phyloP scores from a whole-genome alignment of 1,140 invertebrate species.

The Thalassaphorura encarpata region DNA sequence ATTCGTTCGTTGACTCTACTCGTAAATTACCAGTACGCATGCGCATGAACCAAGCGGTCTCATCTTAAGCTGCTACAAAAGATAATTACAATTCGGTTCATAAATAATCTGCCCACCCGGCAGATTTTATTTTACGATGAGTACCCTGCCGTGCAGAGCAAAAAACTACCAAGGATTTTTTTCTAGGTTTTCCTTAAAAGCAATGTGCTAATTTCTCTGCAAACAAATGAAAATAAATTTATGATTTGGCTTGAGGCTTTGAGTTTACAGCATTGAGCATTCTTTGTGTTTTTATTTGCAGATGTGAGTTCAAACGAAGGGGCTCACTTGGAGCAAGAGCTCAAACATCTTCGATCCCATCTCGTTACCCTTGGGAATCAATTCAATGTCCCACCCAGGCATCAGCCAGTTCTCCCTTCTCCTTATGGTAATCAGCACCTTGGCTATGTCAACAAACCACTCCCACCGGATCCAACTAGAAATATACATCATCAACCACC shows the following conservation, averaged over 20 bases:
- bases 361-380: conserved; percentile 77
- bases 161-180: background rate
- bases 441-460: conserved; percentile 37
- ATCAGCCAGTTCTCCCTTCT: conserved; percentile 37
- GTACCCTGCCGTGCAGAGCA: too few relatives aligned
- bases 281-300: conserved; percentile 41
- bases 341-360: conserved; percentile 78
- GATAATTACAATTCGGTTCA: too few relatives aligned
- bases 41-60: too few relatives aligned
- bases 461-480: conserved; percentile 39
- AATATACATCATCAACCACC: conserved; percentile 31
- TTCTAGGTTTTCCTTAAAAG: background rate
- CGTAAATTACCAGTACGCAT: too few relatives aligned
- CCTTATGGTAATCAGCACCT: background rate
- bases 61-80: too few relatives aligned
- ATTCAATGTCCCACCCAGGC: conserved; percentile 45
- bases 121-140: too few relatives aligned
- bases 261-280: too few relatives aligned
- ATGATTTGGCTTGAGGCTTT: background rate
- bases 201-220: background rate
- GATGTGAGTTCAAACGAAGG: conserved; percentile 90
- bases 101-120: too few relatives aligned
- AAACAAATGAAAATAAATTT: too few relatives aligned
- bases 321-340: conserved; percentile 75
- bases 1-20: too few relatives aligned